Base-by-base conservation (phyloP, 2,113 vertebrate genomes). In the Paradoxurus hermaphroditus region DNA sequence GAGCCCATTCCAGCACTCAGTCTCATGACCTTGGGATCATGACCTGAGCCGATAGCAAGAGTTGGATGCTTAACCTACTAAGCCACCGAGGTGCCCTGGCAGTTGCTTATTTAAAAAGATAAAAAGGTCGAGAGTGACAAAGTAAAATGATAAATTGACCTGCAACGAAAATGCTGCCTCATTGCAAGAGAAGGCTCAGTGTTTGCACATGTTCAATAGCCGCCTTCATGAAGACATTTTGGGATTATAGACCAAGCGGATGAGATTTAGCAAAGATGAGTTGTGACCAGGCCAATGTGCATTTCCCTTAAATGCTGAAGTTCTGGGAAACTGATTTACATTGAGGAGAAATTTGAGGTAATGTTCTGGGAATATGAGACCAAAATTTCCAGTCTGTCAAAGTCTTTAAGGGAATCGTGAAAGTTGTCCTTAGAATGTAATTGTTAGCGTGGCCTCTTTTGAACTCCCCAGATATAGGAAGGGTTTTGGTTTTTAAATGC, bases 241-340 rank as follows among this genome's bases (percentile, higher is more conserved):
- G 10, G 4, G 95, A 68, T 90, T 73, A 39, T 72, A 65, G 51
- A 94, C 63, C 65, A 62, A 88, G 16, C 0, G 41, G 72, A 79
- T 77, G 70, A 95, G 67, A 62, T 75, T 95, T 90, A 96, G 90
- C 86, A 78, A 95, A 95, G 78, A 87, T 96, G 83, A 96, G 78
- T 29, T 97, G 84, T 83, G 78, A 51, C 70, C 49, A 81, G 53
- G 41, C 70, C 92, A 92, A 70, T 94, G 86, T 94, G 34, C 77
- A 65, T 93, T 97, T 97, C 72, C 92, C 96, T 90, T 95, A 96
- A 95, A 68, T 81, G 36, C 46, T 86, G 18, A 18, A 15, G 46
- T 97, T 91, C 63, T 97, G 90, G 78, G 96, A 93, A 95, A 41
- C 63, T 10, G 86, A 90, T 93, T 97, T 98, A 90, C 81, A 95